Conservation (phyloP, 2,113 vertebrate genomes). For the Prietella phreatophila region DNA sequence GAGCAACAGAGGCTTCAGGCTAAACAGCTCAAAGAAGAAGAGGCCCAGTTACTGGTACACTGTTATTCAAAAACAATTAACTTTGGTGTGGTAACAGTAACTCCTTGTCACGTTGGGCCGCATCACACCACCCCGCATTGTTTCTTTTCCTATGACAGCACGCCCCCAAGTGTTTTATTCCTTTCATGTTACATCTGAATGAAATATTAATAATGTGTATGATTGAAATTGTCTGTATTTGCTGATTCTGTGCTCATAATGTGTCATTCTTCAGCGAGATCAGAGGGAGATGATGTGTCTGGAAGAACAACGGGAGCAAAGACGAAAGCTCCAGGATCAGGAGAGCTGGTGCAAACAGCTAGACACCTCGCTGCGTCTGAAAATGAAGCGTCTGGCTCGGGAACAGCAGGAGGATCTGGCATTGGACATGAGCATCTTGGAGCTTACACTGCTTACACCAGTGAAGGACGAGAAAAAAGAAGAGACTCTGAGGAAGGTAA, state of each 20-base stretch:
- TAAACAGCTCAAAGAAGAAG: constrained; percentile 72
- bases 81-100: neutral
- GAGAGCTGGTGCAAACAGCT: constrained; percentile 60
- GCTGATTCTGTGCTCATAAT: neutral
- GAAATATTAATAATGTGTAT: neutral
- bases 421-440: constrained; percentile 75
- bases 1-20: constrained; percentile 59
- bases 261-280: constrained; percentile 66
- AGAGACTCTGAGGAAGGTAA: constrained; percentile 77
- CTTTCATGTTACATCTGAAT: neutral
- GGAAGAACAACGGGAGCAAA: constrained; percentile 69
- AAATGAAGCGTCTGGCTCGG: constrained; percentile 66
- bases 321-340: constrained; percentile 63
- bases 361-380: constrained; percentile 71
- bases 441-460: constrained; percentile 62
- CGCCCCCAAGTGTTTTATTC: neutral
- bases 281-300: constrained; percentile 64
- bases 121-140: neutral
- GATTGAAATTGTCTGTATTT: neutral
- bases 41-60: constrained; percentile 74
- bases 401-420: constrained; percentile 76
- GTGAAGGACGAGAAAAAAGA: constrained; percentile 63
- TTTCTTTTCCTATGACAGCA: neutral
- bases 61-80: neutral
- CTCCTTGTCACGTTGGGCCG: neutral